Evolutionary conservation across 2,888 invertebrate genomes (phyloP).

Genomic region (Uropetala carovei): DNA sequence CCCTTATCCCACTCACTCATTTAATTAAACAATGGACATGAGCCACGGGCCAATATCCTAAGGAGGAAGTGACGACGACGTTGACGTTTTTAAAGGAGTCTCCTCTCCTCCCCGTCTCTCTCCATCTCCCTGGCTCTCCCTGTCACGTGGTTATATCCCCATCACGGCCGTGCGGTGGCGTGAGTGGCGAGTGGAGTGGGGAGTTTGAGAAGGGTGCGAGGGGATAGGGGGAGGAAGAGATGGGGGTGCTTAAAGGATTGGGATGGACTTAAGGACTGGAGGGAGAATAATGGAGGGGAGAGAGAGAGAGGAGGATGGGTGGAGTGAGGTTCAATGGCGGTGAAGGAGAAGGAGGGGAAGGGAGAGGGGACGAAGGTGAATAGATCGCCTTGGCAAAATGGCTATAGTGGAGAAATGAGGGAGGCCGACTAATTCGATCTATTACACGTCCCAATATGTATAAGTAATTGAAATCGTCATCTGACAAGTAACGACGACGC

Average conservation of each 20-base stretch:
- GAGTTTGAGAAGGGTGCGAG: not conserved
- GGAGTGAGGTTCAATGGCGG: not conserved
- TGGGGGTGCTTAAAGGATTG: not conserved
- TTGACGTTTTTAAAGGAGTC: not conserved
- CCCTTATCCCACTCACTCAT: not conserved
- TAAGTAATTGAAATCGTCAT: too few species aligned
- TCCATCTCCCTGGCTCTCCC: too few species aligned
- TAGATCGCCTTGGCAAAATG: too few species aligned
- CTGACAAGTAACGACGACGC: too few species aligned
- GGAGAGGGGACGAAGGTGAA: not conserved
- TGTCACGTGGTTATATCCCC: not conserved
- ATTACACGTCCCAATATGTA: too few species aligned
- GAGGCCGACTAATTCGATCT: too few species aligned
- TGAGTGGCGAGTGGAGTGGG: not conserved
- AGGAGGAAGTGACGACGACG: constrained; percentile 28
- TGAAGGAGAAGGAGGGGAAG: not conserved
- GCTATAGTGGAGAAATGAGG: too few species aligned
- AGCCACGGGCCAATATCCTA: constrained; percentile 28
- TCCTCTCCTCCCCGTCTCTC: not conserved
- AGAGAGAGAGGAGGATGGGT: not conserved
- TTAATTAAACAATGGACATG: constrained; percentile 21
- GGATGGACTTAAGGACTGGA: not conserved
- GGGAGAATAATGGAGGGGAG: not conserved
- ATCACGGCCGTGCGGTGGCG: constrained; percentile 7
- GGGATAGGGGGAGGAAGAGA: not conserved